Percentiles rank a stretch among this genome's conserved stretches.
Conservation (phyloP, 1,140 invertebrate species). For the Cardiocondyla obscurior region DNA sequence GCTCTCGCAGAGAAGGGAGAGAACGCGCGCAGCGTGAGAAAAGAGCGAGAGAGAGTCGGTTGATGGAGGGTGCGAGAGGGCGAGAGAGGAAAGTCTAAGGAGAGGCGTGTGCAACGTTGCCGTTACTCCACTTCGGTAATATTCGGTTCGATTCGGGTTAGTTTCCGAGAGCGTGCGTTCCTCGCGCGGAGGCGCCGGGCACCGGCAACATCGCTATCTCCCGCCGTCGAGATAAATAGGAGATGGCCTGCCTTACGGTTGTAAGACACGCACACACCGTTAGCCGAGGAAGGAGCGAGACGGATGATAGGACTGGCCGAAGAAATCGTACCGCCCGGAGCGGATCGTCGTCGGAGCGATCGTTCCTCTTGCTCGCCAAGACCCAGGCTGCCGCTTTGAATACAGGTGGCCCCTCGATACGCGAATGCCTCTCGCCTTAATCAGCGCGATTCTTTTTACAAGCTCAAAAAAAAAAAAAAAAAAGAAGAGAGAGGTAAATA, state of each 20-base stretch:
- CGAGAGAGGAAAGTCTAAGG: conserved; percentile 46
- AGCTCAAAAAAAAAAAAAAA: too few species aligned
- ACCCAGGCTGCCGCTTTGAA: not conserved
- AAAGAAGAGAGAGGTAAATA: too few species aligned
- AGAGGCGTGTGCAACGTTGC: conserved; percentile 58
- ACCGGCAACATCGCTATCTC: conserved; percentile 60
- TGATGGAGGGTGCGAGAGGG: conserved; percentile 22
- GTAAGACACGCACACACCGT: conserved; percentile 70
- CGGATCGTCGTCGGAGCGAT: conserved; percentile 49
- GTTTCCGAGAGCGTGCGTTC: conserved; percentile 61
- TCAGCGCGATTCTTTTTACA: too few species aligned
- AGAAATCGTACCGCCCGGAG: conserved; percentile 68
- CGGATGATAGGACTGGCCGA: conserved; percentile 61
- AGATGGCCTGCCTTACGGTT: conserved; percentile 59
- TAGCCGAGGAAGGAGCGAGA: conserved; percentile 73
- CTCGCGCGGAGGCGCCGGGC: conserved; percentile 1
- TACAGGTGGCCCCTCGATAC: conserved; percentile 1
- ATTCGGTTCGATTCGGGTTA: conserved; percentile 19
- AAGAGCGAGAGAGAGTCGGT: conserved; percentile 45
- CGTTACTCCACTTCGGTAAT: not conserved
- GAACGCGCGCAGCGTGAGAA: not conserved
- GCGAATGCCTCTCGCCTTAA: too few species aligned
- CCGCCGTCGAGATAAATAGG: conserved; percentile 66
- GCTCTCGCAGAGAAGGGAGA: not conserved
- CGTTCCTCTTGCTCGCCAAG: conserved; percentile 56